Conservation (phyloP, 1,140 invertebrate genomes). For the Bacillus rossius region DNA sequence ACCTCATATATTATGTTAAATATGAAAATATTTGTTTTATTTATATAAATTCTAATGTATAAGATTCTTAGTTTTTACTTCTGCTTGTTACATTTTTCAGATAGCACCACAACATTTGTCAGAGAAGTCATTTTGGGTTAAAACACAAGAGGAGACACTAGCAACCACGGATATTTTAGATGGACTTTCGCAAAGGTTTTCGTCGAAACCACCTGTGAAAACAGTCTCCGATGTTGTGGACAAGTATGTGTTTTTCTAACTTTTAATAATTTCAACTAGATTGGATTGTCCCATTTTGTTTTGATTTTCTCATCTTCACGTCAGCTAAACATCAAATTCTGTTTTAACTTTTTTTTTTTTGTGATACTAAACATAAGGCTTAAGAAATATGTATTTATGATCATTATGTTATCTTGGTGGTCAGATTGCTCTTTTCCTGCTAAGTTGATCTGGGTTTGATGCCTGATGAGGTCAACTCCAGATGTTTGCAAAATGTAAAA, state of each 20-base stretch:
- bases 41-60: too few relatives aligned
- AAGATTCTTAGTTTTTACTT: not conserved
- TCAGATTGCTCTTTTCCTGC: too few relatives aligned
- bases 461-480: too few relatives aligned
- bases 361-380: too few relatives aligned
- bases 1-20: too few relatives aligned
- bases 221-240: constrained; percentile 65
- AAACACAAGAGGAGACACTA: constrained; percentile 85
- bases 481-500: too few relatives aligned
- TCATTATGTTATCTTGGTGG: too few relatives aligned
- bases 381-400: too few relatives aligned
- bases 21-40: not conserved
- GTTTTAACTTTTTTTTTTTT: too few relatives aligned
- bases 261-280: not conserved
- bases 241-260: constrained; percentile 46
- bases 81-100: constrained; percentile 35
- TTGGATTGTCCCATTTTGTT: constrained; percentile 1
- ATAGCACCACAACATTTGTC: constrained; percentile 82
- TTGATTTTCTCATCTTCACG: too few relatives aligned
- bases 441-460: too few relatives aligned
- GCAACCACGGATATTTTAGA: constrained; percentile 81
- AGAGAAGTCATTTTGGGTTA: constrained; percentile 94
- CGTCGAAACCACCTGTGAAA: constrained; percentile 73
- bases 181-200: constrained; percentile 79
- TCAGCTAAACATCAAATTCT: too few relatives aligned